Conservation (phyloP, 2,113 vertebrate genomes). For the Cololabis saira region DNA sequence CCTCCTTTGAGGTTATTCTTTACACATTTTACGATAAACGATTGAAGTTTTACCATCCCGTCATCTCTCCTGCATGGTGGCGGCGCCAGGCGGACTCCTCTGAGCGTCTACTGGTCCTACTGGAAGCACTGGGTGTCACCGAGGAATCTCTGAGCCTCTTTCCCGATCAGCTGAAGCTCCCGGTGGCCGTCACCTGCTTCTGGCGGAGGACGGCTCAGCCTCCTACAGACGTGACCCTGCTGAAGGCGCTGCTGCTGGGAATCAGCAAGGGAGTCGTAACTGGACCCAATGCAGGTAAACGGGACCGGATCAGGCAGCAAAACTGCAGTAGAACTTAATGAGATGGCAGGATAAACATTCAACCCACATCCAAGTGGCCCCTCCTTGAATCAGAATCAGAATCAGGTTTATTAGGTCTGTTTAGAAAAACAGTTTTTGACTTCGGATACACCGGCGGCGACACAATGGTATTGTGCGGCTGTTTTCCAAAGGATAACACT, state of each 20-base stretch:
- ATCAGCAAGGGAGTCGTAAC: conserved; percentile 73
- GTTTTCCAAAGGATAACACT: no score
- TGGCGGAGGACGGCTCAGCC: conserved; percentile 78
- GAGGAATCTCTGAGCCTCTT: conserved; percentile 56
- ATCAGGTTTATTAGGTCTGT: no score
- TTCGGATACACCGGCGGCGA: no score
- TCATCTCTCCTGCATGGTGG: no score
- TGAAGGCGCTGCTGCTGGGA: conserved; percentile 85
- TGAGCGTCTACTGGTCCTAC: conserved; percentile 72
- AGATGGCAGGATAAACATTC: no score
- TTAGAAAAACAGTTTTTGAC: no score
- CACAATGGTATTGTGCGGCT: no score
- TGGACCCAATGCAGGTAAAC: conserved; percentile 9
- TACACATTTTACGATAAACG: no score
- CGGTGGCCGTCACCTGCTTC: conserved; percentile 82
- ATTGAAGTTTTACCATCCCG: no score
- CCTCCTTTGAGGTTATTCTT: no score
- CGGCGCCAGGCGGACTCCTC: conserved; percentile 61
- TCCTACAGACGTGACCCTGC: conserved; percentile 67
- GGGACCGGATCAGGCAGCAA: background rate
- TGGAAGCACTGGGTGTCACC: conserved; percentile 80
- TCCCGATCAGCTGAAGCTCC: conserved; percentile 77
- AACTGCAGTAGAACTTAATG: background rate
- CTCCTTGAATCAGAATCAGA: no score
- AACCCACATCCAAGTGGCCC: no score